Percentiles rank a stretch among this genome's conserved stretches.
Evolutionary conservation across 2,113 vertebrate species (phyloP).

Genomic region (Acrocephalus kingi): DNA sequence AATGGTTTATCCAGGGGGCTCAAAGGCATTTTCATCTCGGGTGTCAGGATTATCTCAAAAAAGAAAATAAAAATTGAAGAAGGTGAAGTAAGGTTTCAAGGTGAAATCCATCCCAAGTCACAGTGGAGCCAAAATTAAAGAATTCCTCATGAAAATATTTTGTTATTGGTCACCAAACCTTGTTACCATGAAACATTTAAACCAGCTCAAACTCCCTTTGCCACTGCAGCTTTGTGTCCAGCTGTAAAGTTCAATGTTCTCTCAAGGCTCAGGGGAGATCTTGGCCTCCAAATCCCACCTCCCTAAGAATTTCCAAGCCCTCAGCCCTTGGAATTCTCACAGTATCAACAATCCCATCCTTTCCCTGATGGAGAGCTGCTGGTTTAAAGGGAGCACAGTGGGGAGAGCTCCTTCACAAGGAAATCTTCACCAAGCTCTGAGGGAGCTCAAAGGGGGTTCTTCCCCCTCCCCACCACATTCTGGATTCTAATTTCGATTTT

Average conservation of each 20-base stretch:
- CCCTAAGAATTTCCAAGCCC: background rate
- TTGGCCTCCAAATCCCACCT: background rate
- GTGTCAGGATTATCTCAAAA: background rate
- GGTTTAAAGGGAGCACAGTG: background rate
- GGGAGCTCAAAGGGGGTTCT: background rate
- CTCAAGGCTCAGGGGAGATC: background rate
- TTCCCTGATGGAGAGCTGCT: background rate
- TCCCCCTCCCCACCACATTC: accelerated
- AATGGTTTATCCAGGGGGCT: background rate
- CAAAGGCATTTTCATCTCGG: constrained; percentile 15
- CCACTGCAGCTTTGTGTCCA: background rate
- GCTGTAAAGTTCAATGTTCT: background rate
- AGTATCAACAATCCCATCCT: background rate
- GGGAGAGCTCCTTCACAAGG: background rate
- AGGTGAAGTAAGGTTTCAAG: constrained; percentile 14
- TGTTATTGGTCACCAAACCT: background rate
- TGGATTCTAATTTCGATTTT: background rate
- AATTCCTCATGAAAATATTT: constrained; percentile 33
- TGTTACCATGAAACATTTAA: background rate
- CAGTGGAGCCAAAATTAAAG: background rate
- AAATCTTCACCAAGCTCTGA: background rate
- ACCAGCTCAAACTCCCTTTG: background rate
- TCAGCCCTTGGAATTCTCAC: background rate
- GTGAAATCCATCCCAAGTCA: constrained; percentile 26
- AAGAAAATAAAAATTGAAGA: background rate